Conservation (phyloP, 2,113 vertebrate species). For the Strix aluco region DNA sequence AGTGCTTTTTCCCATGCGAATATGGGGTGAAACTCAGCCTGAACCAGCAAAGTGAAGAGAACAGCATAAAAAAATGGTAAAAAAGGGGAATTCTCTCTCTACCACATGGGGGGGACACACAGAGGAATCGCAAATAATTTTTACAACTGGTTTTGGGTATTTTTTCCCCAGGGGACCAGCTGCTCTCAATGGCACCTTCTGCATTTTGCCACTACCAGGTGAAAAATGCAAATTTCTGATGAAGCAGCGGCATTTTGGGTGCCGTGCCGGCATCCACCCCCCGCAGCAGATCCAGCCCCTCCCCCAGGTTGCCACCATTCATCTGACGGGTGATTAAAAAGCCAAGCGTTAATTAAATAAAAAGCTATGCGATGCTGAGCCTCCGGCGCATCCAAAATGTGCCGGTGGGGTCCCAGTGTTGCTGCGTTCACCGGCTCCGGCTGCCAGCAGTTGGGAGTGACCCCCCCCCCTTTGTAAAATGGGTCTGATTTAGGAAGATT, state of each 20-base stretch:
- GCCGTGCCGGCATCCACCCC: background rate
- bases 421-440: background rate
- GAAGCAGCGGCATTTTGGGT: fast-evolving
- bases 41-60: background rate
- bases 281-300: background rate
- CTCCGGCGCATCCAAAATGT: fast-evolving
- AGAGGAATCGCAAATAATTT: background rate
- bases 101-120: background rate
- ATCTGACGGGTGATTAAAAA: background rate
- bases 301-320: fast-evolving
- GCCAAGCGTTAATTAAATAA: background rate
- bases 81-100: background rate
- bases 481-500: fast-evolving
- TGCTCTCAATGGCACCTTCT: background rate
- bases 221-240: background rate
- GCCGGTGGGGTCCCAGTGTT: fast-evolving
- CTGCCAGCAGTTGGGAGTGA: fast-evolving
- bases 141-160: fast-evolving
- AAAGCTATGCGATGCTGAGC: fast-evolving
- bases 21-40: background rate
- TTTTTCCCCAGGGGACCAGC: background rate
- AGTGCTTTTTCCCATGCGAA: background rate
- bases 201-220: background rate
- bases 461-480: fast-evolving
- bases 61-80: background rate